These are phyloP conservation scores for Drosophila leontia DNA, from an alignment of 1,140 invertebrate genomes.

Conservation along the genomic window DNA sequence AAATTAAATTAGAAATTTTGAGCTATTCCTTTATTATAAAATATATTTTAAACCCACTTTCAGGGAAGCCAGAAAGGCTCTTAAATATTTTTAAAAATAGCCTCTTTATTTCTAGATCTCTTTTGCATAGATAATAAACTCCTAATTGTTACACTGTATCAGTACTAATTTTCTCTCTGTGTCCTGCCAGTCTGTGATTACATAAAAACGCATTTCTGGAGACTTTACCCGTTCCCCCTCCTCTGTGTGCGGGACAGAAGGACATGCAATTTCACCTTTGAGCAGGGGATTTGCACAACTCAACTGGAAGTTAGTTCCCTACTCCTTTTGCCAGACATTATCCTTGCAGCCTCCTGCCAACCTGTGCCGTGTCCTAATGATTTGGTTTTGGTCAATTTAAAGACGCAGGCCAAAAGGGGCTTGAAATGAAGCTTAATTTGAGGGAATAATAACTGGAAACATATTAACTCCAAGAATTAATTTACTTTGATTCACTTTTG, in stretches of 20 bases:
- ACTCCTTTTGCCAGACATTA: slow-evolving; percentile 8
- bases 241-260: neutral
- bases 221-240: neutral
- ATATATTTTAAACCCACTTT: neutral
- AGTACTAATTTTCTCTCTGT: neutral
- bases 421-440: neutral
- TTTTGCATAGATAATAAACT: neutral
- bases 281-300: slow-evolving; percentile 38
- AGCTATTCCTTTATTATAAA: neutral
- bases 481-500: neutral
- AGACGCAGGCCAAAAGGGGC: neutral
- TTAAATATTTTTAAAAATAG: neutral
- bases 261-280: slow-evolving; percentile 36
- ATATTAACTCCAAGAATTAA: neutral
- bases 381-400: slow-evolving; percentile 33
- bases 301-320: slow-evolving; percentile 19
- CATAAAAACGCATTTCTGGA: slow-evolving; percentile 46
- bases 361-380: slow-evolving; percentile 21
- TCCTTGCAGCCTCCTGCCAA: neutral
- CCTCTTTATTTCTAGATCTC: neutral
- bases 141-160: neutral
- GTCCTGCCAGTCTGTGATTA: slow-evolving; percentile 22
- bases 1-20: too few species aligned
- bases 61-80: neutral
- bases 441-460: neutral